These are phyloP conservation scores for Tetragnatha montana DNA, from an alignment of 2,888 invertebrate genomes.

Conservation along the genomic window DNA sequence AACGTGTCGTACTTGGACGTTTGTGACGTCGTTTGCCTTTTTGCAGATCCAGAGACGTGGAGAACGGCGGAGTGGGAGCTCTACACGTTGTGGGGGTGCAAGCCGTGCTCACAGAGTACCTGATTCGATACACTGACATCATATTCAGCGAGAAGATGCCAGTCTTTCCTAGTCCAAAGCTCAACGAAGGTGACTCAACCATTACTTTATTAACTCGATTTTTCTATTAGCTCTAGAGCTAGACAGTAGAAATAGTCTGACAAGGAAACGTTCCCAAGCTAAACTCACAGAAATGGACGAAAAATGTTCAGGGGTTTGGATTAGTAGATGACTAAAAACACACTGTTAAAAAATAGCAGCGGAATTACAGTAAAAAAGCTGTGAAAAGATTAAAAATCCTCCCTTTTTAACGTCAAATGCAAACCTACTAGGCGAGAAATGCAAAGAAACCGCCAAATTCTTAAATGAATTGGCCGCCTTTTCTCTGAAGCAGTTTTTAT, in stretches of 20 bases:
- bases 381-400: no score
- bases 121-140: slow-evolving; percentile 83
- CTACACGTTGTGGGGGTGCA: slow-evolving; percentile 86
- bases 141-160: slow-evolving; percentile 85
- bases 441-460: no score
- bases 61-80: slow-evolving; percentile 83
- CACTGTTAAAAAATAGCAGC: no score
- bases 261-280: no score
- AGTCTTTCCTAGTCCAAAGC: slow-evolving; percentile 76
- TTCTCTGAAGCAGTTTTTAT: no score
- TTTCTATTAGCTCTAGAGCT: not conserved
- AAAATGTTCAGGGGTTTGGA: no score
- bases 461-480: no score
- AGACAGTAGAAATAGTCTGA: not conserved
- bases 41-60: slow-evolving; percentile 84
- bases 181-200: slow-evolving; percentile 53
- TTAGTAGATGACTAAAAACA: no score
- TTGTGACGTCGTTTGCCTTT: not conserved
- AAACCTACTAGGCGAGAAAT: no score
- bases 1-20: not conserved
- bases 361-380: no score
- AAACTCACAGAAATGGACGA: no score
- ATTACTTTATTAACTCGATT: not conserved
- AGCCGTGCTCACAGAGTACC: slow-evolving; percentile 97
- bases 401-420: no score